phyloP scores from a whole-genome alignment of 2,888 invertebrate genomes.

The Herminia tarsipennalis region DNA sequence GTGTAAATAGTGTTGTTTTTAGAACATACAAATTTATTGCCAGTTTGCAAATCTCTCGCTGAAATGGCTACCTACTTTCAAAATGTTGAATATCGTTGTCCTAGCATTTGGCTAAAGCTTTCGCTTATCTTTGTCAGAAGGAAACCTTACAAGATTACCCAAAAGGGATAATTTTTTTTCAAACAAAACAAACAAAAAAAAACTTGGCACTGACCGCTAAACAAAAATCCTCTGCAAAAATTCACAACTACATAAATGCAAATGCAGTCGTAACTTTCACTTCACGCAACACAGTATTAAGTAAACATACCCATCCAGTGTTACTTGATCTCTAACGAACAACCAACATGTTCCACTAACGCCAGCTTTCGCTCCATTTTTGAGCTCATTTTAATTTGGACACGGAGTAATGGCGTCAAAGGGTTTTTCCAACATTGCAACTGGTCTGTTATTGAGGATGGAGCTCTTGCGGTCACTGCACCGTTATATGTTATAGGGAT shows the following conservation, averaged over 20 bases:
- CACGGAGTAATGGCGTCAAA: slow-evolving; percentile 19
- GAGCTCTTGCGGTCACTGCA: neutral
- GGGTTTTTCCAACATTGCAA: slow-evolving; percentile 42
- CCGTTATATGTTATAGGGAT: neutral
- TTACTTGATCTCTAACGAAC: slow-evolving; percentile 14
- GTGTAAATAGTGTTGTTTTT: too few relatives aligned
- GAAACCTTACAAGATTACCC: too few relatives aligned
- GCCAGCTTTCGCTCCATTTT: neutral
- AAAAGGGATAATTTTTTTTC: too few relatives aligned
- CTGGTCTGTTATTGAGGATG: slow-evolving; percentile 43
- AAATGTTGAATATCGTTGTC: too few relatives aligned
- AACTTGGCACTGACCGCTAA: slow-evolving; percentile 11
- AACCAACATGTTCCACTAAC: neutral
- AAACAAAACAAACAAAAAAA: neutral
- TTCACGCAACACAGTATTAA: slow-evolving; percentile 37
- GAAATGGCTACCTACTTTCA: too few relatives aligned
- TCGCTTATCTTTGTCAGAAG: too few relatives aligned
- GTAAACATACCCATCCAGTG: slow-evolving; percentile 30
- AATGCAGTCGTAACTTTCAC: slow-evolving; percentile 48
- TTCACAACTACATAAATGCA: slow-evolving; percentile 31
- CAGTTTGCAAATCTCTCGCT: too few relatives aligned
- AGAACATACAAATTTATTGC: too few relatives aligned
- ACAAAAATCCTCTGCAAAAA: slow-evolving; percentile 22
- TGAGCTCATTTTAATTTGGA: slow-evolving; percentile 26
- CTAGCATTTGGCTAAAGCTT: too few relatives aligned